Conservation (phyloP, 2,797 vertebrate species). For the Anas georgica region DNA sequence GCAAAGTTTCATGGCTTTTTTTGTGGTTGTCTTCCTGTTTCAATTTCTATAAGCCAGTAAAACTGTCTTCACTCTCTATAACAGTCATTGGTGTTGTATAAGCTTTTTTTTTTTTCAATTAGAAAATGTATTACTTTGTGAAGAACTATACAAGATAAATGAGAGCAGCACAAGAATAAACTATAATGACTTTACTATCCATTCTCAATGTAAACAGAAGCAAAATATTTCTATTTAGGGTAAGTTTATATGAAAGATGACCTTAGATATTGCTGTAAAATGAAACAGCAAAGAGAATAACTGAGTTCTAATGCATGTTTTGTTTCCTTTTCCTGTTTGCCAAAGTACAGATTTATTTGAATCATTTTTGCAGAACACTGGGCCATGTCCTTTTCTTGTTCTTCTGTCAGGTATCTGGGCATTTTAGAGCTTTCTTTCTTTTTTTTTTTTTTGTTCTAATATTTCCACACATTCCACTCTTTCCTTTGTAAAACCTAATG, state of each 20-base stretch:
- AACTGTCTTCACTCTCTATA: neutral
- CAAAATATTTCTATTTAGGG: conserved; percentile 3
- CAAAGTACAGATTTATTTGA: conserved; percentile 49
- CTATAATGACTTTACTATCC: neutral
- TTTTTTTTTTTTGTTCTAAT: conserved; percentile 36
- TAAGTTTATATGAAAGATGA: conserved; percentile 15
- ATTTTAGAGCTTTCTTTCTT: conserved; percentile 5
- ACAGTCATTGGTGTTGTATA: neutral
- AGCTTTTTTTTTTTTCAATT: neutral
- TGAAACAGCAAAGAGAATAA: neutral
- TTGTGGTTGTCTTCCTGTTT: neutral
- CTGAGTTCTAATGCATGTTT: neutral
- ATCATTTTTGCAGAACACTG: conserved; percentile 11
- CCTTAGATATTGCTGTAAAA: neutral
- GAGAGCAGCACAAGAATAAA: neutral
- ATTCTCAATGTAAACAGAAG: neutral
- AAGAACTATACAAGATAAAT: neutral
- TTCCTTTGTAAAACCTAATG: conserved; percentile 53
- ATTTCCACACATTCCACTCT: conserved; percentile 6
- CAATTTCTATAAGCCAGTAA: conserved; percentile 13
- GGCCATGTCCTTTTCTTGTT: neutral
- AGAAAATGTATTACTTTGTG: neutral
- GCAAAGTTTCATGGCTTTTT: neutral
- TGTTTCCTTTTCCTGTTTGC: conserved; percentile 28
- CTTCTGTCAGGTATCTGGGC: conserved; percentile 8